These are phyloP conservation scores for Petrocephalus schoutedeni DNA, from an alignment of 2,797 vertebrate genomes.

Conservation along the genomic window DNA sequence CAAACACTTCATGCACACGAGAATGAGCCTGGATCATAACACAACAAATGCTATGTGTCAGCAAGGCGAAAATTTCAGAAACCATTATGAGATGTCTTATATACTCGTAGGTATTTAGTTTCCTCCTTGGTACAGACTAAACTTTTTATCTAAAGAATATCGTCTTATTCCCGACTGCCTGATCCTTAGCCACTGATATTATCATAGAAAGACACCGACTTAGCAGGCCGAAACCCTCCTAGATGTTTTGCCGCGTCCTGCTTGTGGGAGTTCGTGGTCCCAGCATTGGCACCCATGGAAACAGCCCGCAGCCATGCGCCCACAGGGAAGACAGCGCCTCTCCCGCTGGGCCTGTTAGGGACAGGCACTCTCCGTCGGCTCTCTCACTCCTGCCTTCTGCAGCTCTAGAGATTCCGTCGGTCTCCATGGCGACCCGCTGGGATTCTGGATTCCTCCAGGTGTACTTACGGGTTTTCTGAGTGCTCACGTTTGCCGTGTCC, in stretches of 20 bases:
- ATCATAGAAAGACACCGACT: background rate
- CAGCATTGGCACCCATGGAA: slow-evolving; percentile 58
- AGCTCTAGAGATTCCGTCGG: slow-evolving; percentile 33
- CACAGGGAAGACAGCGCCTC: slow-evolving; percentile 50
- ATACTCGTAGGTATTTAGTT: background rate
- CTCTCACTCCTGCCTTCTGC: slow-evolving; percentile 38
- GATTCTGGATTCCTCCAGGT: slow-evolving; percentile 53
- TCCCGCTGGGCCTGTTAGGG: slow-evolving; percentile 53
- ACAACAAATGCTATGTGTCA: background rate
- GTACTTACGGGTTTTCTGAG: background rate
- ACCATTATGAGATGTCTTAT: background rate
- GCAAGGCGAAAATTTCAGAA: background rate
- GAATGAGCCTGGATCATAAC: background rate
- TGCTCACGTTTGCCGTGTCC: background rate
- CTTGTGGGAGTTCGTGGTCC: slow-evolving; percentile 37
- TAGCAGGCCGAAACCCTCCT: background rate
- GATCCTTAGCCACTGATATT: background rate
- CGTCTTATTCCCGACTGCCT: background rate
- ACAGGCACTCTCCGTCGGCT: slow-evolving; percentile 43
- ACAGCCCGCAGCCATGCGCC: slow-evolving; percentile 58
- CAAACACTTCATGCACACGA: background rate
- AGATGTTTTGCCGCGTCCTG: background rate
- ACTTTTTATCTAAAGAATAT: background rate
- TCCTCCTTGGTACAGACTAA: background rate
- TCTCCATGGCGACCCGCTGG: slow-evolving; percentile 50